A percentile compares a stretch with the other conserved stretches of the same genome.
Conservation (phyloP, 2,113 vertebrate genomes). For the Colaptes auratus region DNA sequence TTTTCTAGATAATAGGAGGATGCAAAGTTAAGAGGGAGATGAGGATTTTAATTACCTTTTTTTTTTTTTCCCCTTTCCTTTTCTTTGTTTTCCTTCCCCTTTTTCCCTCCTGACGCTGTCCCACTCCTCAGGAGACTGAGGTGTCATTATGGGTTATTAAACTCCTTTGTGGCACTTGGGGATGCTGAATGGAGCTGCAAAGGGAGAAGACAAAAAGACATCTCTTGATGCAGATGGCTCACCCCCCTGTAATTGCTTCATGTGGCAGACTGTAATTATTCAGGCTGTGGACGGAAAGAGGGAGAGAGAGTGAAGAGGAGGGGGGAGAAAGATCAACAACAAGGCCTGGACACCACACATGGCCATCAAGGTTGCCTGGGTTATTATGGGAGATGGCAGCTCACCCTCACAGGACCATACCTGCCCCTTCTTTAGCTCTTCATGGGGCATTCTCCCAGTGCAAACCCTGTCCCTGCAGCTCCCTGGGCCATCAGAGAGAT, state of each 20-base stretch:
- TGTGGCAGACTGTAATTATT: constrained; percentile 31
- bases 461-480: not conserved
- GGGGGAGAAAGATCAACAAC: not conserved
- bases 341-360: not conserved
- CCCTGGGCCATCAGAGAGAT: not conserved
- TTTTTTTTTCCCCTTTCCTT: not conserved
- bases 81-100: not conserved
- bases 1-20: not conserved
- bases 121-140: not conserved
- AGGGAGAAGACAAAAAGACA: not conserved
- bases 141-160: constrained; percentile 71
- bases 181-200: constrained; percentile 20
- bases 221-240: constrained; percentile 3
- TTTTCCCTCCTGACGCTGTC: not conserved
- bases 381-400: not conserved
- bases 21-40: not conserved
- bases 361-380: not conserved
- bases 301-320: not conserved
- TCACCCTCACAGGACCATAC: fast-evolving
- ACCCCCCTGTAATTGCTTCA: constrained; percentile 26
- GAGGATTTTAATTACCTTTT: constrained; percentile 21
- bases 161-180: constrained; percentile 18
- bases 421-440: not conserved
- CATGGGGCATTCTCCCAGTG: not conserved
- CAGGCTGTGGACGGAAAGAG: not conserved